Percentiles rank a stretch among this genome's conserved stretches.
Evolutionary conservation across 2,797 vertebrate genomes (phyloP).

Genomic region (Poeciliopsis paucimaculata): DNA sequence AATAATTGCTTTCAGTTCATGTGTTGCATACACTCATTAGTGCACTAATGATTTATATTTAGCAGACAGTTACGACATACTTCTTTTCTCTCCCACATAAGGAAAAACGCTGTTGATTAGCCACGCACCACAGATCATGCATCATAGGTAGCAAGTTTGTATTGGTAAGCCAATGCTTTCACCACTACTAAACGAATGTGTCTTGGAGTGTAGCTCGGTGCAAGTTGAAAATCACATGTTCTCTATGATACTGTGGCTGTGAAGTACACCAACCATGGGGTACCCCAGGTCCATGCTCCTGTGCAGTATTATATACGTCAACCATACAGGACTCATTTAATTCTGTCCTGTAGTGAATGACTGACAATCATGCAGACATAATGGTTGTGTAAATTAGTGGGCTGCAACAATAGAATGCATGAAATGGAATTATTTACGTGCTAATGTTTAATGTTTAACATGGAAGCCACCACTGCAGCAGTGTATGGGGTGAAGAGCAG

Average conservation of each 20-base stretch:
- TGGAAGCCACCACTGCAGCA: slow-evolving; percentile 24
- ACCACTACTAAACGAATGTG: slow-evolving; percentile 53
- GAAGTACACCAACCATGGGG: slow-evolving; percentile 67
- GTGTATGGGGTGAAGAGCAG: slow-evolving; percentile 36
- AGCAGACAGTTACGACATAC: slow-evolving; percentile 52
- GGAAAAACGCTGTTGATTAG: slow-evolving; percentile 39
- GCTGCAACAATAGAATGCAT: slow-evolving; percentile 46
- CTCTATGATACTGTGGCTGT: slow-evolving; percentile 61
- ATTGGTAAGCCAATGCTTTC: slow-evolving; percentile 44
- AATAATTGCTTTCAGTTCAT: slow-evolving; percentile 38
- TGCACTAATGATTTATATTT: slow-evolving; percentile 53
- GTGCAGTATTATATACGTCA: slow-evolving; percentile 70
- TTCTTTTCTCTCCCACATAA: slow-evolving; percentile 43
- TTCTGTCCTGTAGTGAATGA: slow-evolving; percentile 52
- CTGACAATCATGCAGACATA: slow-evolving; percentile 67
- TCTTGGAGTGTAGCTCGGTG: slow-evolving; percentile 45
- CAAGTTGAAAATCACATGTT: slow-evolving; percentile 66
- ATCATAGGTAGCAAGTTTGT: slow-evolving; percentile 37
- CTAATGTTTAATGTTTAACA: slow-evolving; percentile 58
- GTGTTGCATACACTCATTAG: slow-evolving; percentile 35
- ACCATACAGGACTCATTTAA: slow-evolving; percentile 66
- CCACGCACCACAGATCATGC: slow-evolving; percentile 27
- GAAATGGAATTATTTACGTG: slow-evolving; percentile 55
- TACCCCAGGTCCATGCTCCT: slow-evolving; percentile 62
- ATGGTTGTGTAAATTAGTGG: slow-evolving; percentile 64